A percentile compares a stretch with the other conserved stretches of the same genome.
phyloP scores from a whole-genome alignment of 2,888 invertebrate species.

The Cryptophagus acutangulus region DNA sequence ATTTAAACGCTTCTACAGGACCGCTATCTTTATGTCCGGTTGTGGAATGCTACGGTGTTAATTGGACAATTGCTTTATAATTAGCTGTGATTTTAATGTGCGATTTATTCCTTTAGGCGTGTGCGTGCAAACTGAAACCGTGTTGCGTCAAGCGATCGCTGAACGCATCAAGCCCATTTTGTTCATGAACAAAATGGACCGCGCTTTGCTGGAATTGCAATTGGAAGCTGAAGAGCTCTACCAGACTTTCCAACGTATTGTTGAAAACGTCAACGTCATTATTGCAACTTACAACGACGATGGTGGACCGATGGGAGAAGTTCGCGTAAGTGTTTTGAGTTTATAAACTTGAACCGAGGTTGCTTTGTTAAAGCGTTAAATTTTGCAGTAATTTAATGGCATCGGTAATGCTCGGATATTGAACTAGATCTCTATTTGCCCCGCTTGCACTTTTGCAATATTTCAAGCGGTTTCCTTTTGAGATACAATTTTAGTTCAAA shows the following conservation, averaged over 20 bases:
- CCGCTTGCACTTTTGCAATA: constrained; percentile 31
- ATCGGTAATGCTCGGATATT: constrained; percentile 32
- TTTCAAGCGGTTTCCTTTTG: constrained; percentile 38
- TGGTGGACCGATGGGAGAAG: constrained; percentile 98
- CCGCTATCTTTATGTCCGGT: constrained; percentile 78
- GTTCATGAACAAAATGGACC: constrained; percentile 99
- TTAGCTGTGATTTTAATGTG: neutral
- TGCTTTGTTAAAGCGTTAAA: constrained; percentile 13
- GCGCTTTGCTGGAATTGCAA: constrained; percentile 95
- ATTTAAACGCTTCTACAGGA: constrained; percentile 67
- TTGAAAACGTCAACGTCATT: constrained; percentile 99
- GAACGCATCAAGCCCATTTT: constrained; percentile 99
- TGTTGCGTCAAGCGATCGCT: constrained; percentile 98
- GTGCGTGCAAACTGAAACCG: constrained; percentile 99
- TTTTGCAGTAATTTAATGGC: constrained; percentile 5
- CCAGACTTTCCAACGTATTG: constrained; percentile 99
- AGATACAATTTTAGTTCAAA: constrained; percentile 38
- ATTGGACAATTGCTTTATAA: neutral
- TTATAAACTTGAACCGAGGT: neutral
- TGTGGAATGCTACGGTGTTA: constrained; percentile 59
- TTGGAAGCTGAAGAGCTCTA: constrained; percentile 94
- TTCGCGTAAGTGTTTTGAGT: constrained; percentile 65
- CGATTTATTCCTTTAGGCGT: constrained; percentile 66
- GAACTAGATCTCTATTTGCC: constrained; percentile 39
- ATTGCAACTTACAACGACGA: constrained; percentile 99